A percentile compares a stretch with the other conserved stretches of the same genome.
These are phyloP conservation scores for Xanthia togata DNA, from an alignment of 2,888 invertebrate genomes.

Conservation along the genomic window DNA sequence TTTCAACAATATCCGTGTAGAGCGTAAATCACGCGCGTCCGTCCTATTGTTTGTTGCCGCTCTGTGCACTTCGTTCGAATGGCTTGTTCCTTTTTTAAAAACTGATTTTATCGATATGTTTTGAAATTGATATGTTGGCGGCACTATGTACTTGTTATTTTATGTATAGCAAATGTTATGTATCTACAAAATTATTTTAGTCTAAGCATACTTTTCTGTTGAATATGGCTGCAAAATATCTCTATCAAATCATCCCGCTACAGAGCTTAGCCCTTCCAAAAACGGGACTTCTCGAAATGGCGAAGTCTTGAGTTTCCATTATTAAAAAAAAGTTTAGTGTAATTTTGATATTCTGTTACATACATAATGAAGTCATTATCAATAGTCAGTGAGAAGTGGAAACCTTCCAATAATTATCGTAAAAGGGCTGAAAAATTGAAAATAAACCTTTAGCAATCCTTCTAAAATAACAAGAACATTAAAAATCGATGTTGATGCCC, in stretches of 20 bases:
- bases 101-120: slow-evolving; percentile 66
- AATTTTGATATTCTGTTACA: no score
- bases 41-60: slow-evolving; percentile 70
- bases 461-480: neutral
- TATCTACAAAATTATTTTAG: neutral
- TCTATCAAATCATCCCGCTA: no score
- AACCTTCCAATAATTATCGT: neutral
- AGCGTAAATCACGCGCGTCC: slow-evolving; percentile 68
- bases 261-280: no score
- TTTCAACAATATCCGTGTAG: slow-evolving; percentile 68
- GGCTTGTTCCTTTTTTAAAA: slow-evolving; percentile 62
- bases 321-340: neutral
- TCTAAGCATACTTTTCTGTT: neutral
- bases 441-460: neutral
- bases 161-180: slow-evolving; percentile 3
- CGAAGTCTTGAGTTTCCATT: neutral
- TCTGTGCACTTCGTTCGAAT: slow-evolving; percentile 59
- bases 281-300: no score
- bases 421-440: neutral
- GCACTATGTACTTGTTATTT: slow-evolving; percentile 40
- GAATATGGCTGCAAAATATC: neutral
- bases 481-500: neutral
- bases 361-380: neutral
- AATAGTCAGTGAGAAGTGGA: no score
- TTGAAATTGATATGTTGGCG: slow-evolving; percentile 47